Base-by-base conservation (phyloP, 2,113 vertebrate species). In the Catagonus wagneri region DNA sequence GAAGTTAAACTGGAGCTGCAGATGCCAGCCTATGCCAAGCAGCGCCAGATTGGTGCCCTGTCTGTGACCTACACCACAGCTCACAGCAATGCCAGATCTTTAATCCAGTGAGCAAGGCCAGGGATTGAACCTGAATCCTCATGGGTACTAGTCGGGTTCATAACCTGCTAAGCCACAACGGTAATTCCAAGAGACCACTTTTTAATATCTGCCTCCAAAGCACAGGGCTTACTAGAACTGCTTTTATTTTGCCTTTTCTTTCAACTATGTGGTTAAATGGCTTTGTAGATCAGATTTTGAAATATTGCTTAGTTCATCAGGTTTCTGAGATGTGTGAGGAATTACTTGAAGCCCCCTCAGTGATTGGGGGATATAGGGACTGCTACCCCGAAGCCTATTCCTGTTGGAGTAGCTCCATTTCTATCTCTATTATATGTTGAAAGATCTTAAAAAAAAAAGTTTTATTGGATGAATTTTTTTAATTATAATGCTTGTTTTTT, bases 231-330 rank as follows among this genome's bases (percentile, higher is more conserved):
- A 23, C 32, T 68, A 60, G 76, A 87, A 61, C 2, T 19, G 34
- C 74, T 32, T 44, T 69, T 97, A 94, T 93, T 94, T 93, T 94
- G 32, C 58, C 92, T 79, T 95, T 91, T 13, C 2, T 86, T 63
- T 65, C 95, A 90, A 68, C 25, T 58, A 4, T 25, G 22, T 66
- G 32, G 74, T 36, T 89, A 71, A 23, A 27, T 58, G 9, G 60
- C 84, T 88, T 94, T 87, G 54, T 72, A 76, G 39, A 14, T 83
- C 75, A 66, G 15, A 34, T 76, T 89, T 61, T 83, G 44, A 96
- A 93, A 52, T 75, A 50, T 69, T 50, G 4, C 61, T 87, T 63
- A 44, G 71, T 92, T 71, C 54, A 11, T 25, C 69, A 14, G 32
- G 32, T 83, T 95, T 92, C 86, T 66, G 68, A 79, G 63, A 36